A percentile compares a stretch with the other conserved stretches of the same genome.
These are phyloP conservation scores for Bostrychus sinensis DNA, from an alignment of 2,113 vertebrate genomes.

Conservation along the genomic window DNA sequence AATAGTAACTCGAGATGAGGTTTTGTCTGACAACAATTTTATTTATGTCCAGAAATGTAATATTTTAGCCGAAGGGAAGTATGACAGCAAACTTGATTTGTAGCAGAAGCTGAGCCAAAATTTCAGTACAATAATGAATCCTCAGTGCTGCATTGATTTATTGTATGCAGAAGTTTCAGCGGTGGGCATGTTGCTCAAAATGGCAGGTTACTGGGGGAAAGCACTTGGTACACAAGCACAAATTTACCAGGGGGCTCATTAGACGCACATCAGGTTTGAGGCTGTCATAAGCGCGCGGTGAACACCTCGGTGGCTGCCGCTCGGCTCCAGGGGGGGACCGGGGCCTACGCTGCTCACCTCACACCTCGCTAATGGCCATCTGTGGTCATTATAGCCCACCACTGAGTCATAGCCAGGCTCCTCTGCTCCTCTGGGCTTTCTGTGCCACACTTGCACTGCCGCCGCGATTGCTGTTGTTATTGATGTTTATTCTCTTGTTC, in stretches of 20 bases:
- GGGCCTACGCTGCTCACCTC: slow-evolving; percentile 61
- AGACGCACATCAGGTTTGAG: slow-evolving; percentile 66
- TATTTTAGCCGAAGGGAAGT: background rate
- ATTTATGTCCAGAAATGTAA: background rate
- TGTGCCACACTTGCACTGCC: slow-evolving; percentile 15
- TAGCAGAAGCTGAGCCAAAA: background rate
- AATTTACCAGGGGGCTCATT: slow-evolving; percentile 67
- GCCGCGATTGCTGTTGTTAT: slow-evolving; percentile 44
- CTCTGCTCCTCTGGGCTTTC: slow-evolving; percentile 36
- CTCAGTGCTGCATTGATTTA: slow-evolving; percentile 9
- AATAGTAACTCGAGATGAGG: background rate
- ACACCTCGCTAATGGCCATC: slow-evolving; percentile 72
- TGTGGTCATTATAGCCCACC: slow-evolving; percentile 72
- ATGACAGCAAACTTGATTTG: slow-evolving; percentile 17
- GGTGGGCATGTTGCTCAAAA: slow-evolving; percentile 10
- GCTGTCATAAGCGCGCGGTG: slow-evolving; percentile 66
- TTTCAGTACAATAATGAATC: background rate
- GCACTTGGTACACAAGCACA: slow-evolving; percentile 13
- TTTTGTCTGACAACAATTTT: background rate
- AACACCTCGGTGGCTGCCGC: slow-evolving; percentile 55
- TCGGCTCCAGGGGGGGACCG: slow-evolving; percentile 24
- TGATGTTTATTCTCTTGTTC: slow-evolving; percentile 60
- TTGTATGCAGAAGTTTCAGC: slow-evolving; percentile 8
- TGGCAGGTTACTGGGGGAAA: slow-evolving; percentile 26
- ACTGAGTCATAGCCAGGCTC: slow-evolving; percentile 64